Evolutionary conservation across 2,113 vertebrate species (phyloP), one percentile per base, ranked within the genome.

Genomic region (Cinclus mexicanus): DNA sequence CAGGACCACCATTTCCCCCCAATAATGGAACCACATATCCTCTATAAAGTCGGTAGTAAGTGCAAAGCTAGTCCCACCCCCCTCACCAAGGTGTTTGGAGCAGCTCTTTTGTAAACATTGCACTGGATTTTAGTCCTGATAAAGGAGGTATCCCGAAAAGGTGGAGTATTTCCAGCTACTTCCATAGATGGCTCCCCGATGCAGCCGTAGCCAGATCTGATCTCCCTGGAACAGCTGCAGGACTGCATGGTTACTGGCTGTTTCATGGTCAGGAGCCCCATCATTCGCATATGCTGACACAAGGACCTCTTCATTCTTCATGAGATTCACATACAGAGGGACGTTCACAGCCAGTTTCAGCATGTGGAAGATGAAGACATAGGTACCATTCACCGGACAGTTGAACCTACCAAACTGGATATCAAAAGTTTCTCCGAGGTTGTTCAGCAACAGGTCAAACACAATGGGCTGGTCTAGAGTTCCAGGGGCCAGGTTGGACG

Each of bases 101-200:
- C 84, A 93, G 92, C 89, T 94, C 80, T 82, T 95, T 37, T 94
- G 96, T 94, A 97, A 96, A 96, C 91, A 89, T 83, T 47, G 26
- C 78, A 95, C 91, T 83, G 93, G 90, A 95, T 87, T 95, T 99
- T 97, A 99, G 96, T 99, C 99, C 97, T 99, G 99, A 97, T 99
- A 99, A 74, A 99, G 98, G 87, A 99, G 98, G 95, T 99, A 99
- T 93, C 99, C 99, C 11, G 99, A 99, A 90, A 99, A 99, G 22
- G 99, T 99, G 92, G 99, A 99, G 44, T 99, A 99, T 97, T 99
- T 99, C 99, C 99, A 99, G 69, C 99, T 99, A 96, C 99, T 99
- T 86, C 99, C 99, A 78, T 99, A 99, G 96, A 99, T 99, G 52
- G 99, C 99, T 10, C 99, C 99, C 16, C 99, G 98, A 95, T 99